Conservation (phyloP, 2,797 vertebrate genomes). For the Lophotriccus pileatus region DNA sequence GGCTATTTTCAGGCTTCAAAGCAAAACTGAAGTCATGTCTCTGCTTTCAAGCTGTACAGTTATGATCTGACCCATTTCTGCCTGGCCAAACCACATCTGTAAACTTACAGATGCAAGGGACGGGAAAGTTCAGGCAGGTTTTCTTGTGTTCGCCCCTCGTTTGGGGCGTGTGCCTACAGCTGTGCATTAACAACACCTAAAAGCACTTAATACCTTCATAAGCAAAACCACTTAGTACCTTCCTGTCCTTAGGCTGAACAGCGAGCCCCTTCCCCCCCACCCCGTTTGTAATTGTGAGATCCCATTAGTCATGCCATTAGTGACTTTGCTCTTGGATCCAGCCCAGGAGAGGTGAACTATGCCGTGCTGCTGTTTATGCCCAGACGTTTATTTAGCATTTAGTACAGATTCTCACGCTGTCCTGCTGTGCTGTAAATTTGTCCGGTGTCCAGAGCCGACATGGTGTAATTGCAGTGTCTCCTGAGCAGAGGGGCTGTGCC, state of each 20-base stretch:
- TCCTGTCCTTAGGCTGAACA: background rate
- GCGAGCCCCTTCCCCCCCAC: background rate
- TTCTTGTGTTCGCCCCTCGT: background rate
- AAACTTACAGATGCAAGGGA: background rate
- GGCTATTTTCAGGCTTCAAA: conserved; percentile 14
- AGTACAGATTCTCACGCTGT: background rate
- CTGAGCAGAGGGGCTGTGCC: background rate
- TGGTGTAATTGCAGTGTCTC: background rate
- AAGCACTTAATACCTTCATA: background rate
- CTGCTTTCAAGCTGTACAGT: background rate
- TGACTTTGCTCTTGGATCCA: background rate
- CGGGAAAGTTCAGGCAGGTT: background rate
- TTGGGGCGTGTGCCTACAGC: background rate
- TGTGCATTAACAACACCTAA: background rate
- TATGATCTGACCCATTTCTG: background rate
- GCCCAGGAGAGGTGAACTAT: background rate
- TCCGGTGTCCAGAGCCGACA: background rate
- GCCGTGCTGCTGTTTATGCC: background rate
- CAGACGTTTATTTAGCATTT: background rate
- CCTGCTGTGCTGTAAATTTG: background rate
- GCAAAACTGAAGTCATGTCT: background rate
- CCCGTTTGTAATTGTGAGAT: background rate
- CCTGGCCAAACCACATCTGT: background rate
- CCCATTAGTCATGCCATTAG: background rate
- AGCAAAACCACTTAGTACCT: background rate